A percentile compares a stretch with the other conserved stretches of the same genome.
Evolutionary conservation across 1,140 invertebrate genomes (phyloP).

Genomic region (Macrocentrus cingulum): DNA sequence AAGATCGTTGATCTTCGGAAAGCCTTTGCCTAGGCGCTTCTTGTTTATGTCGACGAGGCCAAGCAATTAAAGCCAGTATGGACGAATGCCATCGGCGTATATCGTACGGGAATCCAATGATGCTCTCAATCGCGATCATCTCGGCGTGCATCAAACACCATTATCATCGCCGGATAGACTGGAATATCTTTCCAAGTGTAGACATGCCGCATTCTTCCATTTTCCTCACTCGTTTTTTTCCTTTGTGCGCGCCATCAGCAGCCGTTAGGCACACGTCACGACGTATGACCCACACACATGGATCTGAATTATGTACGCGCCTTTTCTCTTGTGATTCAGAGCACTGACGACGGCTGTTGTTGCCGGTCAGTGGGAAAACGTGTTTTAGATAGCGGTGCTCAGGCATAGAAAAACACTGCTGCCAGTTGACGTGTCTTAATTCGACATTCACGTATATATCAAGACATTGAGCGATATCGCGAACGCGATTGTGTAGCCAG

Average conservation of each 20-base stretch:
- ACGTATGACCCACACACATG: background rate
- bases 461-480: conserved; percentile 16
- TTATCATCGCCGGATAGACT: background rate
- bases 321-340: conserved; percentile 21
- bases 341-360: conserved; percentile 2
- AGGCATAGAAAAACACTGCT: conserved; percentile 17
- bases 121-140: background rate
- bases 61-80: conserved; percentile 13
- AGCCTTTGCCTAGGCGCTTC: background rate
- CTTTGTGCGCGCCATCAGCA: background rate
- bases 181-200: background rate
- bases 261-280: conserved; percentile 11
- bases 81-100: background rate
- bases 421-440: conserved; percentile 25
- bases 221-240: too few species aligned
- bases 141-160: background rate
- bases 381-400: conserved; percentile 26
- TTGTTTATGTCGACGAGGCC: conserved; percentile 6
- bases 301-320: conserved; percentile 25
- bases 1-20: conserved; percentile 2
- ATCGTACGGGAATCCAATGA: background rate
- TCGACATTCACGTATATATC: conserved; percentile 18
- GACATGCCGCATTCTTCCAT: background rate
- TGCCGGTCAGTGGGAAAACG: conserved; percentile 19
- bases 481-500: too few species aligned